Base-by-base conservation (phyloP, 1,140 invertebrate species). In the Dendroctonus ponderosae region DNA sequence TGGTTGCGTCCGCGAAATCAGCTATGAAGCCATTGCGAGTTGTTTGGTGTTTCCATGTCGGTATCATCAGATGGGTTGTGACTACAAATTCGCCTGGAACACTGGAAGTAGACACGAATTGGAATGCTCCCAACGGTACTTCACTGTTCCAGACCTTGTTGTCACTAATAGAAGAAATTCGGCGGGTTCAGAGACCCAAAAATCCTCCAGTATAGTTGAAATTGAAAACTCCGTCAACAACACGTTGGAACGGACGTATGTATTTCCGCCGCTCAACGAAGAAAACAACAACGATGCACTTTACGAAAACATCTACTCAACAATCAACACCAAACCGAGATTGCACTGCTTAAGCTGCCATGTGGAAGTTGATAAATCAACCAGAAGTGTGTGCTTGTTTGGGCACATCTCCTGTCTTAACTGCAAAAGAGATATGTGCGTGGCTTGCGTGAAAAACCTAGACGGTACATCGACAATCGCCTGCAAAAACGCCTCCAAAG, bases 401-500 rank as follows among this genome's bases (percentile, higher is more conserved):
- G 69, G 71, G 0, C 72, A 74, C 52, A 49, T 62, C 5, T 41
- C 57, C 4, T 74, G 72, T 65, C 61, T 49, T 48, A 60, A 53
- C n/a, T 74, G 72, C 42, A 72, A 71, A 62, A 48, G 44, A 0
- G 56, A 59, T 9, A 50, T 51, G 50, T 74, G 72, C 51, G 9
- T 54, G 8, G 49, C 62, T 8, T 74, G 72, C 53, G 59, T 65
- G 1, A 67, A 50, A 50, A 56, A 57, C 14, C 50, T 72, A 40
- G 67, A 62, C 37, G 64, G 62, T 12, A 57, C 48, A 14, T 62
- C 71, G 0, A 51, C 59, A 53, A 62, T 63, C 6, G 67, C 67
- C 26, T 74, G 72, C 60, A 71, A 69, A 56, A 74, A 74, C 39
- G 59, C 52, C 39, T 52, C 58, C 5, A 68, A 65, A 48, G 72